A percentile compares a stretch with the other conserved stretches of the same genome.
These are phyloP conservation scores for Porites divaricata DNA, from an alignment of 92 coral and sea anemone genomes.

Conservation along the genomic window DNA sequence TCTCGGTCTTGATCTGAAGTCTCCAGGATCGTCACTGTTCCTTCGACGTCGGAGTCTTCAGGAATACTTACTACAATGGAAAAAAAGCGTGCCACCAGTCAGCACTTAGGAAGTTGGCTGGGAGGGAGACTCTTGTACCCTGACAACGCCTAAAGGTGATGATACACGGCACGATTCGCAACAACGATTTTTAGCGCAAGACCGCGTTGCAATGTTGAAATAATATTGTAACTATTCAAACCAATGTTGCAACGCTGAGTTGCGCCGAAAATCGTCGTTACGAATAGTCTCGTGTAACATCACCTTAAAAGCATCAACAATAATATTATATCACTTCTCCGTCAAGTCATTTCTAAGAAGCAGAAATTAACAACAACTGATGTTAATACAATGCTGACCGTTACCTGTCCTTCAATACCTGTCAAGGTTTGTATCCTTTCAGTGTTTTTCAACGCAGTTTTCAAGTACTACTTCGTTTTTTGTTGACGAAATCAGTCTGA, in stretches of 20 bases:
- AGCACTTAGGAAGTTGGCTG: not conserved
- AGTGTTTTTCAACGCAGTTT: not conserved
- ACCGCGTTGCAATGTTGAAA: too few relatives aligned
- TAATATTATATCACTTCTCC: too few relatives aligned
- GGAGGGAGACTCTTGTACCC: not conserved
- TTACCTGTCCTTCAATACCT: not conserved
- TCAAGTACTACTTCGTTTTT: not conserved
- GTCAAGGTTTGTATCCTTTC: not conserved
- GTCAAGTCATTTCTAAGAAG: too few relatives aligned
- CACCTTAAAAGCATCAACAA: too few relatives aligned
- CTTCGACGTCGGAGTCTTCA: constrained; percentile 76
- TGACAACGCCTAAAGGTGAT: too few relatives aligned
- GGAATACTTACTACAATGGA: constrained; percentile 60
- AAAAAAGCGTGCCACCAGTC: not conserved
- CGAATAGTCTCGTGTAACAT: too few relatives aligned
- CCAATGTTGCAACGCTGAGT: too few relatives aligned
- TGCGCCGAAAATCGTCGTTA: too few relatives aligned
- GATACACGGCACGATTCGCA: too few relatives aligned
- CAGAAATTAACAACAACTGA: too few relatives aligned
- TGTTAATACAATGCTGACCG: not conserved
- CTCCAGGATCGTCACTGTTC: constrained; percentile 64
- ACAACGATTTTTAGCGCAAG: too few relatives aligned
- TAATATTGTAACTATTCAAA: too few relatives aligned
- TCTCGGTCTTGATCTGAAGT: constrained; percentile 87
- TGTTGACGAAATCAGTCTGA: not conserved